Evolutionary conservation across 1,140 invertebrate species (phyloP).

Genomic region (Brachystomella parvula): DNA sequence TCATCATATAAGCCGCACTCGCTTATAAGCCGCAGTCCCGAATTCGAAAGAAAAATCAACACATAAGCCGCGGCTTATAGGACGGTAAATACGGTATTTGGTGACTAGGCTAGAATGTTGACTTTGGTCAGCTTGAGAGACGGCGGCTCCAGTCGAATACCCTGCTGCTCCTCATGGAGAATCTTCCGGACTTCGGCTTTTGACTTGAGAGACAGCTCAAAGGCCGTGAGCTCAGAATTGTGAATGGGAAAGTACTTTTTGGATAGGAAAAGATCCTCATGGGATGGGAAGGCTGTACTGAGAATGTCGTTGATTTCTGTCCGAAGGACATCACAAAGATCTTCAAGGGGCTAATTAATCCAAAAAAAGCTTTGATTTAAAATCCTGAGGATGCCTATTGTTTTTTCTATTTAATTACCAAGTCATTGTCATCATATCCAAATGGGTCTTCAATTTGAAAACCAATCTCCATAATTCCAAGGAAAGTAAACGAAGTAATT

Average conservation of each 20-base stretch:
- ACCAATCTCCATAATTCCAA: conserved; percentile 22
- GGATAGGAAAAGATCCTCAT: conserved; percentile 10
- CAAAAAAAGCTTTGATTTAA: neutral
- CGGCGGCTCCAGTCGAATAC: neutral
- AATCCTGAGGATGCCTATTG: too few species aligned
- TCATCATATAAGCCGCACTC: too few species aligned
- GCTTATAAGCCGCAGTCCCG: too few species aligned
- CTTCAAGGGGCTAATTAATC: conserved; percentile 22
- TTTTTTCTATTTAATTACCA: conserved; percentile 1
- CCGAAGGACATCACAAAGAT: conserved; percentile 8
- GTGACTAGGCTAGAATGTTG: neutral
- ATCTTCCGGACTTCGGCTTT: neutral
- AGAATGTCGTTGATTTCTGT: conserved; percentile 16
- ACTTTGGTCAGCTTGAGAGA: neutral
- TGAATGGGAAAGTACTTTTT: neutral
- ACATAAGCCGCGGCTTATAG: too few species aligned
- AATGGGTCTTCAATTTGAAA: conserved; percentile 27
- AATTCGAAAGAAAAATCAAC: too few species aligned
- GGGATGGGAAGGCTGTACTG: neutral
- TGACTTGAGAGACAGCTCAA: neutral
- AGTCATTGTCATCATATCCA: conserved; percentile 24
- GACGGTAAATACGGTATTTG: too few species aligned
- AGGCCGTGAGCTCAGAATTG: neutral
- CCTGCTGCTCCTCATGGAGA: neutral
- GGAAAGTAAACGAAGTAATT: conserved; percentile 14